Base-by-base conservation (phyloP, 2,797 vertebrate species). In the Parambassis ranga region DNA sequence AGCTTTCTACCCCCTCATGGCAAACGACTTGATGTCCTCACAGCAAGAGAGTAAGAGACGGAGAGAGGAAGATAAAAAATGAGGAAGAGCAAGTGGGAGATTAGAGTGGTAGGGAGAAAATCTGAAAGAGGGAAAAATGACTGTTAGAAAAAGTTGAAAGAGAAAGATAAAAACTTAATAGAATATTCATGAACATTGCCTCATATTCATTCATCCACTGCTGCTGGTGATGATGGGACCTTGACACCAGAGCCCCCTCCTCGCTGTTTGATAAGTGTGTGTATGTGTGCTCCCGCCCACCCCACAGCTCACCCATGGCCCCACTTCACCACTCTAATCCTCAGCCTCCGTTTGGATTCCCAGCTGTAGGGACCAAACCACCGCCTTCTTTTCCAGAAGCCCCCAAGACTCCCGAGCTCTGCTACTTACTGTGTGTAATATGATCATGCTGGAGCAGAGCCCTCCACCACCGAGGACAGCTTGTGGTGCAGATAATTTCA, bases 131-230 rank as follows among this genome's bases (percentile, higher is more conserved):
- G 36, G 19, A 15, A 49, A 39, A 46, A 26, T 15, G 16, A 10
- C 18, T 23, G 27, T 42, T 55, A 75, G 61, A 53, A 19, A 57
- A 73, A 72, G 77, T 78, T 83, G 57, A 83, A 77, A 67, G 75
- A 33, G 36, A 58, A 61, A 46, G 82, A 83, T 76, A 77, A 75
- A 66, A 42, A 42, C 59, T 24, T 26, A 38, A 71, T 87, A 56
- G 83, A 89, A 90, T 90, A 91, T 90, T 90, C 82, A 90, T 92
- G 79, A 79, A 47, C 41, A 31, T 64, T 44, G 60, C 65, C 64
- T 90, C 84, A 79, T 81, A 71, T 75, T 78, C 74, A 86, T 82
- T 83, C 73, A 77, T 59, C 70, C 51, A 71, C 72, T 63, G 74
- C 61, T 84, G 63, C 73, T 64, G 63, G 31, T 77, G 81, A 77